phyloP scores from a whole-genome alignment of 2,113 vertebrate genomes.

The Melanerpes formicivorus region DNA sequence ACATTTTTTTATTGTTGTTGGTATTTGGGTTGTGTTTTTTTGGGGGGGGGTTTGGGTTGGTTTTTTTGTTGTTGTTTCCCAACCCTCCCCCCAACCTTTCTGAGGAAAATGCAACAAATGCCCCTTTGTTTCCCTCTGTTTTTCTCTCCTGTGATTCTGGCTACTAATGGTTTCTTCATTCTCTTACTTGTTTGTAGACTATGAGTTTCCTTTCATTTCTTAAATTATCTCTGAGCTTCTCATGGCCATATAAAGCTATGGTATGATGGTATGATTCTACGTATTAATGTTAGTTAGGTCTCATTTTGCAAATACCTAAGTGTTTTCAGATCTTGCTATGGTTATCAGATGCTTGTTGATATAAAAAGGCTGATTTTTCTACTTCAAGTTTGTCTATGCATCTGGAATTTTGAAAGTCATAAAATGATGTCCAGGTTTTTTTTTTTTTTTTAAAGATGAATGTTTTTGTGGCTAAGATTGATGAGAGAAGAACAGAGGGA shows the following conservation, averaged over 20 bases:
- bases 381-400: neutral
- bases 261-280: neutral
- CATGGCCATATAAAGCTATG: fast-evolving
- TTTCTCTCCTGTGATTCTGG: neutral
- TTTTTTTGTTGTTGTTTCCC: too few relatives aligned
- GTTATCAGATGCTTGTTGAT: neutral
- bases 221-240: neutral
- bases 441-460: neutral
- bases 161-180: neutral
- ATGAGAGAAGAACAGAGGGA: neutral
- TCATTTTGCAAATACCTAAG: neutral
- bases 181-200: neutral
- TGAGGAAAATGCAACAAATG: neutral
- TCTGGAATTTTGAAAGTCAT: neutral
- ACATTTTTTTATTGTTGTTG: too few relatives aligned
- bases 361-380: neutral
- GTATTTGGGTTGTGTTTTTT: too few relatives aligned
- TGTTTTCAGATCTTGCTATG: neutral
- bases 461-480: neutral
- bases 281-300: neutral
- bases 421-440: fast-evolving
- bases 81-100: too few relatives aligned
- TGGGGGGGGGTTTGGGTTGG: too few relatives aligned
- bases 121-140: fast-evolving
- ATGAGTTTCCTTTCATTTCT: neutral